Evolutionary conservation across 2,113 vertebrate species (phyloP), one percentile per base, ranked within the genome.

Genomic region (Cacatua alba): DNA sequence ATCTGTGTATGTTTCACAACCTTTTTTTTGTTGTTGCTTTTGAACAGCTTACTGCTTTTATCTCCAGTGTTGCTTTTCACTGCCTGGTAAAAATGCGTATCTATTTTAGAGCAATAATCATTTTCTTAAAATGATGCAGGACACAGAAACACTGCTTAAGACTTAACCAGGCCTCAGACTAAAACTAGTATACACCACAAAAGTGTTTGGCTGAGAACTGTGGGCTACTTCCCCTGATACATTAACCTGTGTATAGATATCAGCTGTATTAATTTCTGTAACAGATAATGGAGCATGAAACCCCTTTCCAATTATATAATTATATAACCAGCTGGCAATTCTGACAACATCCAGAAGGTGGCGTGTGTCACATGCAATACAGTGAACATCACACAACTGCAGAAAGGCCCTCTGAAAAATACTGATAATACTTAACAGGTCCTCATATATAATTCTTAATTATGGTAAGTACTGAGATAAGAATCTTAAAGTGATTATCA

Each of bases 341-440:
- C 95, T 74, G 7, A 35, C 8, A 92, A 88, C 11, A 63, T 17
- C 96, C 98, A 97, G 97, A 67, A 98, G 98, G 88, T 97, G 97
- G 97, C 95, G 74, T 23, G 62, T 94, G 60, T 18, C 67, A 82
- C 98, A 97, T 72, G 60, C 76, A 82, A 39, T 75, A 90, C 11
- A 49, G 60, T 7, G 25, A 41, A 67, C 41, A 72, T 13, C 3
- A 1, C 13, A 29, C 9, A 65, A 46, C 52, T 18, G 11, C 33
- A 77, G 35, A 69, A 85, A 85, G 29, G 19, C 28, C 9, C n/a
- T 60, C 69, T 43, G 20, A 60, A 75, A 81, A 74, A 60, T 18
- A 23, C 23, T 19, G 25, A 1, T 4, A 15, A 13, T 21, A 37
- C 43, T 65, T 83, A 83, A 13, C 10, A 9, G 29, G 21, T 12